These are phyloP conservation scores for Dendrocincla fuliginosa DNA, from an alignment of 2,797 vertebrate genomes.

Conservation along the genomic window DNA sequence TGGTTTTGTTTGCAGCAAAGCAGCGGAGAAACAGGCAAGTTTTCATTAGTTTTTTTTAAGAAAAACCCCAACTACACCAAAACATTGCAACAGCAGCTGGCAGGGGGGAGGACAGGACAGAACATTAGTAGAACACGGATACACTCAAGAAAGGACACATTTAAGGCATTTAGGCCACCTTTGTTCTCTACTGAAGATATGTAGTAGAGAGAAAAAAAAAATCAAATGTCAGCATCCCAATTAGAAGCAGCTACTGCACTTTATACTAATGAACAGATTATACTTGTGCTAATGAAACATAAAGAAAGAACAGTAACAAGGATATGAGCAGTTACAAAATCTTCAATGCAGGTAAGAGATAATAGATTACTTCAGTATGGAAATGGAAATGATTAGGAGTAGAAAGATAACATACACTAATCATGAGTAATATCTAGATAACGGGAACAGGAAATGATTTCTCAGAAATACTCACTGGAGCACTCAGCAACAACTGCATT, in stretches of 20 bases:
- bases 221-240: not conserved
- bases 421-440: constrained; percentile 30
- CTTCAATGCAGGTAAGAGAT: not conserved
- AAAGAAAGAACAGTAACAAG: not conserved
- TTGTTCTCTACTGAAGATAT: not conserved
- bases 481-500: not conserved
- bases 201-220: not conserved
- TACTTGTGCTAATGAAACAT: not conserved
- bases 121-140: not conserved
- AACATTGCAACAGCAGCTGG: not conserved
- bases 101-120: not conserved
- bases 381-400: not conserved
- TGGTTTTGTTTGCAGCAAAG: not conserved
- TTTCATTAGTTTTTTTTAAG: not conserved
- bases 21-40: not conserved
- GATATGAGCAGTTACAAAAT: not conserved
- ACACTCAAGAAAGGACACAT: not conserved
- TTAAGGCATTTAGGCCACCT: not conserved
- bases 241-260: not conserved
- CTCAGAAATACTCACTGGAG: not conserved
- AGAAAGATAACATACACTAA: not conserved
- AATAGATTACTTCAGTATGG: not conserved
- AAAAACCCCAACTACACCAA: not conserved
- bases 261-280: not conserved
- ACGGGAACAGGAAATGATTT: constrained; percentile 21